A percentile compares a stretch with the other conserved stretches of the same genome.
Evolutionary conservation across 2,113 vertebrate species (phyloP).

Genomic region (Gnathonemus longibarbis): DNA sequence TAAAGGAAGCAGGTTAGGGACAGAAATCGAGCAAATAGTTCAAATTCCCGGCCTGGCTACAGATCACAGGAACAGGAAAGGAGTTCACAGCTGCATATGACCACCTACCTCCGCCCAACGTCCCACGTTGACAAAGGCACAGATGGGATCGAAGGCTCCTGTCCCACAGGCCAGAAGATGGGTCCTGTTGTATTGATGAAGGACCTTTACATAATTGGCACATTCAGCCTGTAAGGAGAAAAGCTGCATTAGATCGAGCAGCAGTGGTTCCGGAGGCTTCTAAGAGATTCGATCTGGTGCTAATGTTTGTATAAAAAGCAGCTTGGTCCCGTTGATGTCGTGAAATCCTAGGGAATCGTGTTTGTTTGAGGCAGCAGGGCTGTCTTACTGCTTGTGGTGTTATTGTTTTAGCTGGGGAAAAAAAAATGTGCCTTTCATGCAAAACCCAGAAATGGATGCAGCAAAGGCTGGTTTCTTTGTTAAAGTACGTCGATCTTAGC

Average conservation of each 20-base stretch:
- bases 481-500: neutral
- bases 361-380: neutral
- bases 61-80: neutral
- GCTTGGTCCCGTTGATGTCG: too few species aligned
- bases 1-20: neutral
- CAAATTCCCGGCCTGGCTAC: neutral
- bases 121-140: constrained; percentile 71
- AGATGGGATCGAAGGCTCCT: constrained; percentile 84
- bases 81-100: neutral
- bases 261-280: neutral
- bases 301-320: neutral
- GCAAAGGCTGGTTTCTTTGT: neutral
- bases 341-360: neutral
- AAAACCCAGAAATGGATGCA: neutral
- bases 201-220: constrained; percentile 85
- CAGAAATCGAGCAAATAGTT: neutral
- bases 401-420: neutral
- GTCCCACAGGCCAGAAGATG: constrained; percentile 89
- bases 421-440: neutral
- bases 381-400: neutral
- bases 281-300: neutral
- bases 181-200: constrained; percentile 84
- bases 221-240: constrained; percentile 72
- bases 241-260: neutral
- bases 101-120: constrained; percentile 66